A percentile compares a stretch with the other conserved stretches of the same genome.
Conservation (phyloP, 2,888 invertebrate species). For the Euplagia quadripunctaria region DNA sequence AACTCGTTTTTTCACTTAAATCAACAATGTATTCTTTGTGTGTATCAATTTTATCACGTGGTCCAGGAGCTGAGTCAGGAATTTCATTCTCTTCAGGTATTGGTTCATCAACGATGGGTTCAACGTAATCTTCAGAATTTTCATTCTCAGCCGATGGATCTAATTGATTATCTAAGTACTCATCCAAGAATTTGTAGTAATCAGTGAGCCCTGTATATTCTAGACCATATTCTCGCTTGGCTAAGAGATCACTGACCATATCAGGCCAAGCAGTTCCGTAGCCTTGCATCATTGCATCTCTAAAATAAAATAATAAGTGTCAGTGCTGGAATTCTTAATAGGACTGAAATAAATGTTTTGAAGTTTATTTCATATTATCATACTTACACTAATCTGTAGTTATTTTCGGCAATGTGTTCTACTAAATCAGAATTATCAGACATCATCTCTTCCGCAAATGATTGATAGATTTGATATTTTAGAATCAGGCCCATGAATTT, state of each 20-base stretch:
- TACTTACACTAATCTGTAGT: slow-evolving; percentile 78
- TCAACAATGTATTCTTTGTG: slow-evolving; percentile 59
- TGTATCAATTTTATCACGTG: slow-evolving; percentile 41
- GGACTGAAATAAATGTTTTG: background rate
- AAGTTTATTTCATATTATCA: slow-evolving; percentile 9
- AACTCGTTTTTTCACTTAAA: slow-evolving; percentile 67
- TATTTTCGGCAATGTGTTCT: slow-evolving; percentile 74
- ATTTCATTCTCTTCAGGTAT: slow-evolving; percentile 70
- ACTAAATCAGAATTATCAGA: slow-evolving; percentile 80
- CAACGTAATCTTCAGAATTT: slow-evolving; percentile 71
- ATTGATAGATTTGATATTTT: slow-evolving; percentile 87
- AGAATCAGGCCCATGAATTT: slow-evolving; percentile 87
- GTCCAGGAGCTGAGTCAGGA: slow-evolving; percentile 48
- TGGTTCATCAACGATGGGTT: slow-evolving; percentile 63
- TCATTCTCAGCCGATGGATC: slow-evolving; percentile 67
- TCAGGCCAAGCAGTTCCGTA: slow-evolving; percentile 80
- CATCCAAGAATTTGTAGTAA: slow-evolving; percentile 86
- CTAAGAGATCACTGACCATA: slow-evolving; percentile 81
- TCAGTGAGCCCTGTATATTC: slow-evolving; percentile 84
- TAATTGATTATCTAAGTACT: slow-evolving; percentile 84
- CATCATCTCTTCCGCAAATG: slow-evolving; percentile 80
- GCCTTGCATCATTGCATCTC: slow-evolving; percentile 81
- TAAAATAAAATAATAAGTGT: slow-evolving; percentile 52
- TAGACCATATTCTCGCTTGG: slow-evolving; percentile 80
- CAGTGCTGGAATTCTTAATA: background rate